Evolutionary conservation across 1,140 invertebrate genomes (phyloP).

Genomic region (Heliconius hermathena): DNA sequence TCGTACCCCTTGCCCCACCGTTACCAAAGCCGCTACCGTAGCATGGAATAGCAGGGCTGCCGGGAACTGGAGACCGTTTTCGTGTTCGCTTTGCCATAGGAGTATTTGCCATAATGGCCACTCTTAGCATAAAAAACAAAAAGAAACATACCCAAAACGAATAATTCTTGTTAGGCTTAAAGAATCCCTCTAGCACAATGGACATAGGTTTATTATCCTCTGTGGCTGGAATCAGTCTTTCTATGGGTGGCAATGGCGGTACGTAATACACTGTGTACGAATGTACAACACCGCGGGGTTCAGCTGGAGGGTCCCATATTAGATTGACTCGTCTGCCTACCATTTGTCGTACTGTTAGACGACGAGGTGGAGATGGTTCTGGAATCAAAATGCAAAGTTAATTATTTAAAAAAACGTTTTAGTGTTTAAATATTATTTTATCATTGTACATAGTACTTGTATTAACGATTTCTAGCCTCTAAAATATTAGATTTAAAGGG

Average conservation of each 20-base stretch:
- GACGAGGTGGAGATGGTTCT: conserved; percentile 85
- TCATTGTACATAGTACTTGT: too few relatives aligned
- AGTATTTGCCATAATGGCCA: too few relatives aligned
- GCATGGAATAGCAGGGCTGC: too few relatives aligned
- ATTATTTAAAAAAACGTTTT: too few relatives aligned
- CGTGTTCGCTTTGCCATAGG: too few relatives aligned
- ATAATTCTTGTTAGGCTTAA: conserved; percentile 85
- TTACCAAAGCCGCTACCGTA: too few relatives aligned
- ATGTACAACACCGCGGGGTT: conserved; percentile 85
- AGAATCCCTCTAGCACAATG: conserved; percentile 82
- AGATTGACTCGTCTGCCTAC: conserved; percentile 85
- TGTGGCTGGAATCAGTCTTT: conserved; percentile 47
- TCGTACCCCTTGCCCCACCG: too few relatives aligned
- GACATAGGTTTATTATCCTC: conserved; percentile 78
- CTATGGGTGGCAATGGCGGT: conserved; percentile 79
- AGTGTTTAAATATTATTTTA: too few relatives aligned
- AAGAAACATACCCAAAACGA: conserved; percentile 87
- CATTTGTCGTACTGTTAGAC: conserved; percentile 84
- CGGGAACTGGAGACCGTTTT: too few relatives aligned
- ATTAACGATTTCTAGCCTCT: too few relatives aligned
- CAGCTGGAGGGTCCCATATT: conserved; percentile 85
- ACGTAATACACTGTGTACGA: conserved; percentile 85
- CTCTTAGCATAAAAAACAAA: neutral
- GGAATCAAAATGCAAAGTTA: conserved; percentile 15
- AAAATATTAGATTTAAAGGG: too few relatives aligned